These are phyloP conservation scores for Cydia splendana DNA, from an alignment of 1,140 invertebrate species.

Conservation along the genomic window DNA sequence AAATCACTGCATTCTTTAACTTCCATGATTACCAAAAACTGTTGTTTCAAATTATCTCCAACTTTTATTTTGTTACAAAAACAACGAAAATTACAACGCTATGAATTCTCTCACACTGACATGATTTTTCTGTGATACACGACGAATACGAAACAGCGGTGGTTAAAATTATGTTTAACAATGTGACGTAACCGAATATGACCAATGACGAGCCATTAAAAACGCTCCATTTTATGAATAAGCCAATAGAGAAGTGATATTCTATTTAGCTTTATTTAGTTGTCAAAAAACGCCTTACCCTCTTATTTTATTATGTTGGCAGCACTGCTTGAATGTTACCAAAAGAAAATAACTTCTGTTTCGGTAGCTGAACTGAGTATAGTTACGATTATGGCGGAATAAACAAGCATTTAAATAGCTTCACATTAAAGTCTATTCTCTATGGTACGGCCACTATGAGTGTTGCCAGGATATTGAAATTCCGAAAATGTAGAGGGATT, in stretches of 20 bases:
- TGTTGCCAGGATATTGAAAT: not conserved
- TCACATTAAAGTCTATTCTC: not conserved
- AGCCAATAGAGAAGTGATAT: not conserved
- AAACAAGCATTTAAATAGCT: not conserved
- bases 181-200: not conserved
- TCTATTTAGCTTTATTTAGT: not conserved
- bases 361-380: not conserved
- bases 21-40: conserved; percentile 68
- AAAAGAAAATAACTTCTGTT: not conserved
- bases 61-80: conserved; percentile 48
- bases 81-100: conserved; percentile 74
- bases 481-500: not conserved
- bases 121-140: conserved; percentile 38
- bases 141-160: not conserved
- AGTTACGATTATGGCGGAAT: not conserved
- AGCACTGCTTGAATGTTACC: not conserved
- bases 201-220: not conserved
- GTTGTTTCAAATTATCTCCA: conserved; percentile 31
- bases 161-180: not conserved
- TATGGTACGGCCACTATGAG: not conserved
- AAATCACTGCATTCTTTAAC: conserved; percentile 78
- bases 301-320: not conserved
- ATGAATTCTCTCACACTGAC: conserved; percentile 46
- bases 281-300: not conserved
- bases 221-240: not conserved